Conservation (phyloP, 92 coral and sea anemone species). For the Zoanthus sansibaricus region DNA sequence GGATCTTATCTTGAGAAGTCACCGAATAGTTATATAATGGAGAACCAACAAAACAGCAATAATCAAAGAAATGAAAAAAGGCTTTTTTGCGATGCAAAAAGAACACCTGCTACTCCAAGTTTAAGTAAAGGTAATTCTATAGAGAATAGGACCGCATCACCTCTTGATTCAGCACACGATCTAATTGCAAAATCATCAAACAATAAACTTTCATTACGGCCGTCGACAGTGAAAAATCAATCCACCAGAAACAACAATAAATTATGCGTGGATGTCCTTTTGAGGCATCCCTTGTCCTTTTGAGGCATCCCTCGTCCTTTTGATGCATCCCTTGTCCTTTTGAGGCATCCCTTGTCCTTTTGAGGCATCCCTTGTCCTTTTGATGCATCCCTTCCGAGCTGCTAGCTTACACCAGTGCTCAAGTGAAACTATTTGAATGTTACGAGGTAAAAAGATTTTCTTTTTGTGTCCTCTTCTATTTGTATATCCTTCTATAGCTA, state of each 20-base stretch:
- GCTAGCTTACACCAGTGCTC: too few relatives aligned
- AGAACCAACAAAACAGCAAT: background rate
- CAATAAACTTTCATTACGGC: background rate
- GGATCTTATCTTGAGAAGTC: background rate
- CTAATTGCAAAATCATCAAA: background rate
- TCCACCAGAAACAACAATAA: conserved; percentile 9
- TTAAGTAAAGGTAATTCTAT: background rate
- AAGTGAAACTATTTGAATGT: too few relatives aligned
- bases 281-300: too few relatives aligned
- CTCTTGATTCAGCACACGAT: conserved; percentile 23
- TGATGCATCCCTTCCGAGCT: too few relatives aligned
- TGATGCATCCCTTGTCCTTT: too few relatives aligned
- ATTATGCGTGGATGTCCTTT: conserved; percentile 68
- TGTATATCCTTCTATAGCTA: too few relatives aligned
- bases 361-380: too few relatives aligned
- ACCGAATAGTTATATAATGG: background rate
- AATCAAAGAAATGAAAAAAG: background rate
- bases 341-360: too few relatives aligned
- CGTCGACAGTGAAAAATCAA: conserved; percentile 51
- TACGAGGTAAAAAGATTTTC: too few relatives aligned
- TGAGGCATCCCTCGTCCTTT: too few relatives aligned
- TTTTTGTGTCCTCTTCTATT: too few relatives aligned
- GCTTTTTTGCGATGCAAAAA: conserved; percentile 5
- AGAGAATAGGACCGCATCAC: background rate
- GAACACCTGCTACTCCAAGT: conserved; percentile 10